Base-by-base conservation (phyloP, 2,888 invertebrate species). In the Zaprionus obscuricornis region DNA sequence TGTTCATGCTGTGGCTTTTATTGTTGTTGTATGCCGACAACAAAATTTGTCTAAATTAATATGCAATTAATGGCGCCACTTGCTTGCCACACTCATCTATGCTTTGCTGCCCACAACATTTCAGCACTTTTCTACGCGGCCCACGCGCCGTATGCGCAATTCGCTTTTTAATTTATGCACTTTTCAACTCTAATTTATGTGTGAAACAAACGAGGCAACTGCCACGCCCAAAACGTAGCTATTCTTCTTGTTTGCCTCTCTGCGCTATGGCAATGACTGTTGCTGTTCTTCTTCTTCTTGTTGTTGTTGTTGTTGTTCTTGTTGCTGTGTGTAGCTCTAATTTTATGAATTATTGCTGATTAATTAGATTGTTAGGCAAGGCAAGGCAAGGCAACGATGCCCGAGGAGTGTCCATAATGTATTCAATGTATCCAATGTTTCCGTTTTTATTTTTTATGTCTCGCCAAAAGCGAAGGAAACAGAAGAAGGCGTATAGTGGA, bases 301-400 rank as follows among this genome's bases (percentile, higher is more conserved):
- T 14, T 45, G 47, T 20, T 24, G 36, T 6, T 22, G 37, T 14
- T 55, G 36, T 16, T 39, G 31, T 31, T 49, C 17, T 22, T 59
- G 46, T 20, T 62, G 47, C 13, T 49, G 54, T 37, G 47, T 52
- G 57, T 62, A 42, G 70, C 67, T 64, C 70, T 73, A 75, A 75
- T 75, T 75, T 75, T 75, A 72, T 75, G 70, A 75, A 75, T 75
- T 75, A 75, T 75, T 75, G 73, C 73, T 75, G 72, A 75, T 75
- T 75, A 75, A 75, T 75, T 75, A 67, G 70, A 70, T 75, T 75
- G 73, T 70, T 75, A 64, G 60, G 60, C 63, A 52, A 66, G 63
- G 51, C 56, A 36, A 37, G n/a, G n/a, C n/a, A 18, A 7, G 31
- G 24, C 22, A 18, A 34, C 51, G 52, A 46, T 60, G 54, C 49